Percentiles rank a stretch among this genome's conserved stretches.
Conservation (phyloP, 1,140 invertebrate species). For the Globodera rostochiensis region DNA sequence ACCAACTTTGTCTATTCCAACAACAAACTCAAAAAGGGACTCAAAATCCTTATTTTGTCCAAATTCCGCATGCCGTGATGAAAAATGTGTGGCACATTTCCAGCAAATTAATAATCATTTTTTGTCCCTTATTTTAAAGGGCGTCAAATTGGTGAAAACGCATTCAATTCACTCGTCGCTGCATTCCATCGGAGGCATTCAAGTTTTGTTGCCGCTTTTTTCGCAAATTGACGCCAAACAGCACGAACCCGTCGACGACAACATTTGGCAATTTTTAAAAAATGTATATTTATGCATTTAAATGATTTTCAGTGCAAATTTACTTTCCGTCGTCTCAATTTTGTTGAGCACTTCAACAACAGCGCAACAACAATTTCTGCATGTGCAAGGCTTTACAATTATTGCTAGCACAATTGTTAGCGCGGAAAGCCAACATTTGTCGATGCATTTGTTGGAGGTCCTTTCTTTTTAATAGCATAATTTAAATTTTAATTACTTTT, state of each 20-base stretch:
- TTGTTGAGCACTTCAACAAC: slow-evolving; percentile 92
- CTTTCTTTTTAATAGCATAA: neutral
- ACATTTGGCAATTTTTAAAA: slow-evolving; percentile 67
- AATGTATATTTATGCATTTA: slow-evolving; percentile 51
- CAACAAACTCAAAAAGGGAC: slow-evolving; percentile 78
- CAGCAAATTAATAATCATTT: neutral
- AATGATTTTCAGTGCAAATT: slow-evolving; percentile 78
- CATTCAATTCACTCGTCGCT: slow-evolving; percentile 97
- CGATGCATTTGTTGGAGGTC: slow-evolving; percentile 52
- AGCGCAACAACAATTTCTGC: slow-evolving; percentile 97
- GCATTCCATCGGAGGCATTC: slow-evolving; percentile 97
- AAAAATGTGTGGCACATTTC: slow-evolving; percentile 25
- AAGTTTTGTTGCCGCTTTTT: slow-evolving; percentile 96
- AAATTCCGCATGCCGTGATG: slow-evolving; percentile 82
- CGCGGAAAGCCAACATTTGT: slow-evolving; percentile 50
- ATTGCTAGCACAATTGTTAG: slow-evolving; percentile 94
- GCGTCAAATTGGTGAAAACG: slow-evolving; percentile 97
- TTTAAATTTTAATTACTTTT: neutral
- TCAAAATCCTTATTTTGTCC: slow-evolving; percentile 86
- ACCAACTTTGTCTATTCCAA: slow-evolving; percentile 91
- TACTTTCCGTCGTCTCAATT: slow-evolving; percentile 94
- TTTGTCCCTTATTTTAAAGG: slow-evolving; percentile 72
- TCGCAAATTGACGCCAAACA: slow-evolving; percentile 84
- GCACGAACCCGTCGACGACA: slow-evolving; percentile 66
- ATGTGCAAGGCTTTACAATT: slow-evolving; percentile 93